Percentiles rank a stretch among this genome's conserved stretches.
These are phyloP conservation scores for Cryptocheilus praepositus DNA, from an alignment of 2,888 invertebrate species.

Conservation along the genomic window DNA sequence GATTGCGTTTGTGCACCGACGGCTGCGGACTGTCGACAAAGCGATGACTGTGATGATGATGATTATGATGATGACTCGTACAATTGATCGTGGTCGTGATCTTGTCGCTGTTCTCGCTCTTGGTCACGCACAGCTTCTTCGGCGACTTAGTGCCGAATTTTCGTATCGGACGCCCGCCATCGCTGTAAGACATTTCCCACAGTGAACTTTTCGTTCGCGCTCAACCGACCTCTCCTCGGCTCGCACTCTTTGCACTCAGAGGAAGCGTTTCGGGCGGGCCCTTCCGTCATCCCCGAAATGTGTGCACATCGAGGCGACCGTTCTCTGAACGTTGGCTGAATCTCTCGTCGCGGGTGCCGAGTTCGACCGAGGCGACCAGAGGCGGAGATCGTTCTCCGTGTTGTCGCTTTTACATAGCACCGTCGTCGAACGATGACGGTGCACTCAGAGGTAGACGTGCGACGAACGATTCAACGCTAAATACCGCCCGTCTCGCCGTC, in stretches of 20 bases:
- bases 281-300: conserved; percentile 42
- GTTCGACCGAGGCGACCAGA: no score
- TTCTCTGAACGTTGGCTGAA: not conserved
- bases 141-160: conserved; percentile 75
- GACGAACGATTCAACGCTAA: conserved; percentile 19
- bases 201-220: conserved; percentile 27
- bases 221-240: no score
- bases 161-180: conserved; percentile 75
- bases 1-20: conserved; percentile 91
- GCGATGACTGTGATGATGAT: conserved; percentile 59
- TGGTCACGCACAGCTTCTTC: conserved; percentile 74
- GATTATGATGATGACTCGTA: conserved; percentile 62
- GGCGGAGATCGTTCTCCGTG: no score
- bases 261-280: conserved; percentile 12
- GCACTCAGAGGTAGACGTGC: not conserved
- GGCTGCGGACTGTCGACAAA: conserved; percentile 76
- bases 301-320: conserved; percentile 11
- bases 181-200: conserved; percentile 73
- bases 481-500: not conserved
- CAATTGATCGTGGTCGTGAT: conserved; percentile 70
- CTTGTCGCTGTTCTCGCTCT: conserved; percentile 69
- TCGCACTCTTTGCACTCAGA: conserved; percentile 26
- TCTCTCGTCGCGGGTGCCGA: no score
- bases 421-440: not conserved
- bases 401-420: no score